Conservation (phyloP, 2,797 vertebrate genomes). For the Smutsia gigantea region DNA sequence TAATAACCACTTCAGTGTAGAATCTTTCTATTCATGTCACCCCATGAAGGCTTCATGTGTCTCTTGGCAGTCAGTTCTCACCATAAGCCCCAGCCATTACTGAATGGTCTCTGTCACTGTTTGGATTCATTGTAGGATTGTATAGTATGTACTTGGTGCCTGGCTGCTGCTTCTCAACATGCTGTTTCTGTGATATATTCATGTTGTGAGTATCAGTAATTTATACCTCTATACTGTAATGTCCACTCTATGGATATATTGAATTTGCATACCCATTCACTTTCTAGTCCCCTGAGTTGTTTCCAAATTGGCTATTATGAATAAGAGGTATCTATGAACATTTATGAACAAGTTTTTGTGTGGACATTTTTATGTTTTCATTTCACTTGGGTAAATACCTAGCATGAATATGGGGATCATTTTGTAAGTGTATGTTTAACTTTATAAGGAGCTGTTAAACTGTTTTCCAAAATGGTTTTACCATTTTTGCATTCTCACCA, state of each 20-base stretch:
- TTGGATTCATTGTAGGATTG: not conserved
- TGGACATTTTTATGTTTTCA: not conserved
- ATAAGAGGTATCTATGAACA: not conserved
- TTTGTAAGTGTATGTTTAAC: not conserved
- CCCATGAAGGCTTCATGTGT: not conserved
- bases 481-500: not conserved
- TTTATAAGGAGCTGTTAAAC: not conserved
- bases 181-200: not conserved
- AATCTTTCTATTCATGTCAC: not conserved
- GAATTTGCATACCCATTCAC: not conserved
- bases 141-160: not conserved
- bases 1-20: not conserved
- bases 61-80: not conserved
- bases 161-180: not conserved
- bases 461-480: not conserved
- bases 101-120: not conserved
- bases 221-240: not conserved
- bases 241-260: not conserved
- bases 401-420: not conserved
- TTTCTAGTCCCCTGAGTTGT: not conserved
- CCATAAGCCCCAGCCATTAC: not conserved
- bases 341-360: not conserved
- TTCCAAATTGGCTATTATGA: not conserved
- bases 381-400: not conserved
- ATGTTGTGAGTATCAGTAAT: not conserved